Conservation (phyloP, 35 echinoderm and acorn worm genomes). For the Acanthaster planci region DNA sequence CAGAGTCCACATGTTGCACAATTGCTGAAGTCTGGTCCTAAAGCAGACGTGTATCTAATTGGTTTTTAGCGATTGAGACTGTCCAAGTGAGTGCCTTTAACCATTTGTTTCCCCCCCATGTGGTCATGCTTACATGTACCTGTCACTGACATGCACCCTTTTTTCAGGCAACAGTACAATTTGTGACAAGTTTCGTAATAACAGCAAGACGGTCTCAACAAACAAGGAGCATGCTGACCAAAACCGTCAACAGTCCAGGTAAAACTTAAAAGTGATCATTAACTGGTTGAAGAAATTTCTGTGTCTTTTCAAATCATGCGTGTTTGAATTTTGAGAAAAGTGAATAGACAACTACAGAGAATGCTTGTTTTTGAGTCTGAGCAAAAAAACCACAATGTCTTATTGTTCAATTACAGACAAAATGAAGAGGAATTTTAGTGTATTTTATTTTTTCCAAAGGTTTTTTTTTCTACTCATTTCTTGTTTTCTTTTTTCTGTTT, state of each 20-base stretch:
- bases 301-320: not conserved
- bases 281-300: not conserved
- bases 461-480: no score
- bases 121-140: no score
- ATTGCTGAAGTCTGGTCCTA: no score
- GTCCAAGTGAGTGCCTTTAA: no score
- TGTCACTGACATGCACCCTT: no score
- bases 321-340: not conserved
- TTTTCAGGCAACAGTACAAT: conserved; percentile 22
- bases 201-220: not conserved
- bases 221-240: conserved; percentile 11
- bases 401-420: not conserved
- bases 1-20: no score
- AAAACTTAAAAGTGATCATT: not conserved
- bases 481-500: no score
- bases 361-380: not conserved
- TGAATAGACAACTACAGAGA: not conserved
- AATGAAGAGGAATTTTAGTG: no score
- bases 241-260: not conserved
- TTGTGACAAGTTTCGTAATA: conserved; percentile 25
- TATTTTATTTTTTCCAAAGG: no score
- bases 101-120: no score
- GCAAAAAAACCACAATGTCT: not conserved
- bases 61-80: no score
- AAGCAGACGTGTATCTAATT: no score